Evolutionary conservation across 2,888 invertebrate genomes (phyloP).

Genomic region (Laothoe populi): DNA sequence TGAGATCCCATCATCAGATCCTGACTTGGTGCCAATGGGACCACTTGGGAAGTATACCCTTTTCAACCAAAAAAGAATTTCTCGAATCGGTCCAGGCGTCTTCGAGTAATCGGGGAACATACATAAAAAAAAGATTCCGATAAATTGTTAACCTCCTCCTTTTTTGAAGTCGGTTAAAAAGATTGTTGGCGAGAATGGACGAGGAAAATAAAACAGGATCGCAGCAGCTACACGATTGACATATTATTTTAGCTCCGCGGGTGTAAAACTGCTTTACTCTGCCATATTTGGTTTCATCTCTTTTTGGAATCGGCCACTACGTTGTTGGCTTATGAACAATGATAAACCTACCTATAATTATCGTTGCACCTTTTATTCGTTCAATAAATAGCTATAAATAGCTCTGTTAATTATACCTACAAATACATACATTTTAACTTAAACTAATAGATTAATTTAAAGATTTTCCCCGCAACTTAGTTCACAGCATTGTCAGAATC

Average conservation of each 20-base stretch:
- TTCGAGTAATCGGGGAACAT: too few relatives aligned
- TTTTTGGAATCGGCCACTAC: slow-evolving; percentile 13
- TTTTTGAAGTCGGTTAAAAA: not conserved
- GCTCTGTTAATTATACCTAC: not conserved
- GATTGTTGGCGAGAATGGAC: slow-evolving; percentile 2
- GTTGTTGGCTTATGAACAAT: slow-evolving; percentile 10
- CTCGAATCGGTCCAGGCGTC: too few relatives aligned
- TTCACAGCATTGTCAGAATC: too few relatives aligned
- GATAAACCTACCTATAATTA: slow-evolving; percentile 2
- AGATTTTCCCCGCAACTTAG: too few relatives aligned
- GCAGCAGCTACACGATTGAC: slow-evolving; percentile 7
- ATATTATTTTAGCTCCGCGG: slow-evolving; percentile 9
- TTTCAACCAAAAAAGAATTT: too few relatives aligned
- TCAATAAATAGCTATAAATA: slow-evolving; percentile 1
- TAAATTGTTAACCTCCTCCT: too few relatives aligned
- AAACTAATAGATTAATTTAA: too few relatives aligned
- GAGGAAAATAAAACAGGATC: slow-evolving; percentile 6
- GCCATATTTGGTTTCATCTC: slow-evolving; percentile 13
- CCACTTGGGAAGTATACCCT: too few relatives aligned
- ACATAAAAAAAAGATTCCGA: too few relatives aligned
- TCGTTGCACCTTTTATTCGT: slow-evolving; percentile 6
- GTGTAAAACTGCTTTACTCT: slow-evolving; percentile 16
- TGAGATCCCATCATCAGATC: too few relatives aligned
- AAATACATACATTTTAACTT: too few relatives aligned
- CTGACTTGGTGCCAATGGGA: too few relatives aligned